Evolutionary conservation across 2,113 vertebrate species (phyloP).

Genomic region (Thunnus maccoyii): DNA sequence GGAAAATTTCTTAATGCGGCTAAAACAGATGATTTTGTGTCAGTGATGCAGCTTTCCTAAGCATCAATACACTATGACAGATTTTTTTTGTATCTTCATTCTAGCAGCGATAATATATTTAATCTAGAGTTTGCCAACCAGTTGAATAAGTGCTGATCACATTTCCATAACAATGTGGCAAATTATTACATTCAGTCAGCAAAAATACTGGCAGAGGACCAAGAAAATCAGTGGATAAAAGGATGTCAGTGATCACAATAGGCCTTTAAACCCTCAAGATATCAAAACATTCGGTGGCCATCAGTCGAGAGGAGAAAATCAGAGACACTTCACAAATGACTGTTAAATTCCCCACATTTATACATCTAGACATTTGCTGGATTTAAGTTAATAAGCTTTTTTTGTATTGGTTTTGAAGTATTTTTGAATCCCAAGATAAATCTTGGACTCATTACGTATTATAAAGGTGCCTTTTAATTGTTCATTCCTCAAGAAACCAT

Average conservation of each 20-base stretch:
- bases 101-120: background rate
- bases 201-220: background rate
- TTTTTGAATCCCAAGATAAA: too few relatives aligned
- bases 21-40: slow-evolving; percentile 22
- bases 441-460: too few relatives aligned
- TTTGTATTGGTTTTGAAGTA: too few relatives aligned
- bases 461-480: background rate
- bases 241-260: slow-evolving; percentile 14
- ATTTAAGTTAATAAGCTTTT: background rate
- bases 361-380: background rate
- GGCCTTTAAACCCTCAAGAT: background rate
- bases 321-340: background rate
- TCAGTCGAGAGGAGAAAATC: background rate
- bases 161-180: slow-evolving; percentile 23
- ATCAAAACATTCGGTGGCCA: background rate
- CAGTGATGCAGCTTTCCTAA: background rate
- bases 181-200: slow-evolving; percentile 29
- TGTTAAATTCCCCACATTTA: background rate
- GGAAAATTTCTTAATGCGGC: background rate
- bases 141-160: slow-evolving; percentile 18
- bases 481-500: background rate
- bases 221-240: slow-evolving; percentile 26
- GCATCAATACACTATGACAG: background rate
- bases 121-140: background rate
- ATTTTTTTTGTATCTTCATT: slow-evolving; percentile 10